Conservation (phyloP, 2,888 invertebrate species). For the Synergus japonicus region DNA sequence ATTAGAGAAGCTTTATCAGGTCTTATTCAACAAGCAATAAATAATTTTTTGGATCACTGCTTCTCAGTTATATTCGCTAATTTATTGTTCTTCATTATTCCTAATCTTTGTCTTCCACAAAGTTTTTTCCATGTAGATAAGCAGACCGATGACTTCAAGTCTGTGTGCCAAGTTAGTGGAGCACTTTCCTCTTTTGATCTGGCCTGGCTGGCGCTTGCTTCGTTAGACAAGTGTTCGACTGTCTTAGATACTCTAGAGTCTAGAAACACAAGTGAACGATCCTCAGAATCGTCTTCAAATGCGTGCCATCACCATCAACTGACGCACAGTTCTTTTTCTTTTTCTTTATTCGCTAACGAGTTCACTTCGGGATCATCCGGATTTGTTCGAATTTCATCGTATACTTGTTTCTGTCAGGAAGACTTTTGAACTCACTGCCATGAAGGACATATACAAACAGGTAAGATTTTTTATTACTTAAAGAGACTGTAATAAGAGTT, state of each 20-base stretch:
- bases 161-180: slow-evolving; percentile 31
- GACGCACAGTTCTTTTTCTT: slow-evolving; percentile 1
- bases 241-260: neutral
- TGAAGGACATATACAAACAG: slow-evolving; percentile 38
- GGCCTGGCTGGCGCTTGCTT: slow-evolving; percentile 37
- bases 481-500: neutral
- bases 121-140: slow-evolving; percentile 20
- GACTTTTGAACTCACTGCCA: neutral
- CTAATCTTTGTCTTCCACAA: neutral
- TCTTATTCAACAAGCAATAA: neutral
- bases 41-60: neutral
- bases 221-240: slow-evolving; percentile 16
- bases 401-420: neutral
- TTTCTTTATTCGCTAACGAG: neutral
- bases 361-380: slow-evolving; percentile 12
- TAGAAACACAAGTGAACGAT: slow-evolving; percentile 4
- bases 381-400: slow-evolving; percentile 10
- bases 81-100: slow-evolving; percentile 2
- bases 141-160: slow-evolving; percentile 16
- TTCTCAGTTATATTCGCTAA: slow-evolving; percentile 7
- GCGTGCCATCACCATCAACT: slow-evolving; percentile 11
- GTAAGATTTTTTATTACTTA: slow-evolving; percentile 4
- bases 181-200: slow-evolving; percentile 32
- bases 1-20: too few relatives aligned
- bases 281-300: slow-evolving; percentile 26